Base-by-base conservation (phyloP, 2,888 invertebrate genomes). In the Cryptops parisi region DNA sequence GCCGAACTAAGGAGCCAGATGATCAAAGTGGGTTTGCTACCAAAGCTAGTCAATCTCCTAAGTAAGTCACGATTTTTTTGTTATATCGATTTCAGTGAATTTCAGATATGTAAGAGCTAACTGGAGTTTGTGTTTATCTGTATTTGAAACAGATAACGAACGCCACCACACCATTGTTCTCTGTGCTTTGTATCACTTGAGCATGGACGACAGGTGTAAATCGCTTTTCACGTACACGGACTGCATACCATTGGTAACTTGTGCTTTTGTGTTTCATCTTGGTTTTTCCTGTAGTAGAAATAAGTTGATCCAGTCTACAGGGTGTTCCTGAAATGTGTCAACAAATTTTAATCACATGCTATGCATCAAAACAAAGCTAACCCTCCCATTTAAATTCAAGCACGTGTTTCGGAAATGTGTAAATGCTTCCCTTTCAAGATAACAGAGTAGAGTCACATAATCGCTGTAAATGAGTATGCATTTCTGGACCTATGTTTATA, bases 141-240 rank as follows among this genome's bases (percentile, higher is more conserved):
- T 33, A 9, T 33, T 57, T 5, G 54, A 64, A 56, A 67, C 68
- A 43, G 43, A 5, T 43, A 43, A 43, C 58, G 70, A 69, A 57
- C 66, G 68, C 57, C 68, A 71, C 58, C 62, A 63, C 47, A 59
- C 67, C 55, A 64, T 69, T 47, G 67, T 68, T 6, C 58, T 71
- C 41, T 68, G 71, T 56, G 67, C 77, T 43, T 63, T 97, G 43
- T 97, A 96, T 67, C 91, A 96, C 68, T 76, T 94, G 63, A 94
- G 93, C 67, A 84, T 91, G 76, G 93, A 97, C 67, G 93, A 94
- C 67, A 78, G 88, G 68, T 86, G 89, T 9, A 93, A 94, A 71
- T 76, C 84, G 38, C 83, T 93, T 80, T 91, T 96, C 67, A 83
- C 87, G 4, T 89, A 86, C 67, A 88, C 90, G 1, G 94, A 96